Conservation (phyloP, 1,140 invertebrate genomes). For the Drosophila repletoides region DNA sequence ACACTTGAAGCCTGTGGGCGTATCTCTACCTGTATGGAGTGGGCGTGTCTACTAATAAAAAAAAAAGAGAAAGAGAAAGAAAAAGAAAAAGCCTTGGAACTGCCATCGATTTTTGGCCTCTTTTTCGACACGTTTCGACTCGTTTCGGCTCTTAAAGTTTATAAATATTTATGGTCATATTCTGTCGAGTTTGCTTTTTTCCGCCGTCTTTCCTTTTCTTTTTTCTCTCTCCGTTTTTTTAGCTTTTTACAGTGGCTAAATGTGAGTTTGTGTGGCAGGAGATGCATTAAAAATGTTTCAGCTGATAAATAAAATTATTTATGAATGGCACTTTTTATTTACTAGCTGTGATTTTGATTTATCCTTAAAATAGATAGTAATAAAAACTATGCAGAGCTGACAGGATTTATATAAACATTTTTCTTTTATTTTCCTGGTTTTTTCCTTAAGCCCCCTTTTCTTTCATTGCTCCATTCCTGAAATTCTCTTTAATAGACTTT, state of each 20-base stretch:
- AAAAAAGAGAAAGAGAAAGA: no score
- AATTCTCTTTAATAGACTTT: no score
- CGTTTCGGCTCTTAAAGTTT: constrained; percentile 41
- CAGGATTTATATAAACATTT: no score
- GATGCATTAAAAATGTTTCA: constrained; percentile 12
- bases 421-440: no score
- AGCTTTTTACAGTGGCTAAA: neutral
- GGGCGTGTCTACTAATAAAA: constrained; percentile 24
- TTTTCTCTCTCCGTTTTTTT: neutral
- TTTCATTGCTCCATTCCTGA: no score
- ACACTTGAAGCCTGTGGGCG: constrained; percentile 21
- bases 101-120: constrained; percentile 60
- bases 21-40: neutral
- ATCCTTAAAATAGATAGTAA: no score
- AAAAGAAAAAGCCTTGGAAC: no score
- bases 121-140: constrained; percentile 32
- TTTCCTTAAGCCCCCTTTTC: no score
- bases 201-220: neutral
- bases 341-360: no score
- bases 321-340: neutral
- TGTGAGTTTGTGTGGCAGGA: neutral
- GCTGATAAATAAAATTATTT: neutral
- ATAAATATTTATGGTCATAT: constrained; percentile 67
- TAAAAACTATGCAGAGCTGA: no score
- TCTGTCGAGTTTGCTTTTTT: constrained; percentile 23